Conservation (phyloP, 2,888 invertebrate genomes). For the Meteorus cinctellus region DNA sequence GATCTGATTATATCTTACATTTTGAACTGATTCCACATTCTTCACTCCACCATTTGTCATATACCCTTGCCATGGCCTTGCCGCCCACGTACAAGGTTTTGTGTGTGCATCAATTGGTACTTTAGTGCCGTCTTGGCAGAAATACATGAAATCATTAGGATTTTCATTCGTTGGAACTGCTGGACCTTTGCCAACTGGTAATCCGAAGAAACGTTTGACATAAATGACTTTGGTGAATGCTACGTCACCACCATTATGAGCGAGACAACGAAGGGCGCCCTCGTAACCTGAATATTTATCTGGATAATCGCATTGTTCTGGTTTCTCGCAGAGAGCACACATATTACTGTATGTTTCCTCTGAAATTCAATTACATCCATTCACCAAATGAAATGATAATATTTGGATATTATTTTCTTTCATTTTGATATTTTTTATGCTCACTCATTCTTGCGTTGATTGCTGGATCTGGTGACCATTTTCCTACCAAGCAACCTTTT, state of each 20-base stretch:
- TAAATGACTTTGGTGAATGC: constrained; percentile 90
- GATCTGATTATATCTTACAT: constrained; percentile 52
- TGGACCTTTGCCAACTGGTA: constrained; percentile 78
- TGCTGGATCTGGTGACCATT: constrained; percentile 84
- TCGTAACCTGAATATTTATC: constrained; percentile 91
- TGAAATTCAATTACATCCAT: constrained; percentile 64
- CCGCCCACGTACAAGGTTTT: constrained; percentile 85
- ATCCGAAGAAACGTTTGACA: constrained; percentile 85
- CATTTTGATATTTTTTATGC: constrained; percentile 58
- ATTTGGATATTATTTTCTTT: not conserved
- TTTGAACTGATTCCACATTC: constrained; percentile 62
- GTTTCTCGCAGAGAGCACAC: constrained; percentile 86
- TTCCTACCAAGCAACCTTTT: constrained; percentile 90
- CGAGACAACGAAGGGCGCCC: constrained; percentile 88
- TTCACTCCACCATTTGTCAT: constrained; percentile 79
- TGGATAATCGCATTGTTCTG: constrained; percentile 84
- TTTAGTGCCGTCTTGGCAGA: constrained; percentile 86
- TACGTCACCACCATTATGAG: constrained; percentile 84
- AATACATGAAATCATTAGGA: constrained; percentile 81
- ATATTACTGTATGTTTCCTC: constrained; percentile 85
- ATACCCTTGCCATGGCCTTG: constrained; percentile 89
- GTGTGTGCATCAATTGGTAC: constrained; percentile 79
- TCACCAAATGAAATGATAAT: constrained; percentile 10
- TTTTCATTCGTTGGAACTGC: constrained; percentile 78
- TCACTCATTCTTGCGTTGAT: constrained; percentile 84